Conservation (phyloP, 2,888 invertebrate genomes). For the Drosophila neoperkinsi region DNA sequence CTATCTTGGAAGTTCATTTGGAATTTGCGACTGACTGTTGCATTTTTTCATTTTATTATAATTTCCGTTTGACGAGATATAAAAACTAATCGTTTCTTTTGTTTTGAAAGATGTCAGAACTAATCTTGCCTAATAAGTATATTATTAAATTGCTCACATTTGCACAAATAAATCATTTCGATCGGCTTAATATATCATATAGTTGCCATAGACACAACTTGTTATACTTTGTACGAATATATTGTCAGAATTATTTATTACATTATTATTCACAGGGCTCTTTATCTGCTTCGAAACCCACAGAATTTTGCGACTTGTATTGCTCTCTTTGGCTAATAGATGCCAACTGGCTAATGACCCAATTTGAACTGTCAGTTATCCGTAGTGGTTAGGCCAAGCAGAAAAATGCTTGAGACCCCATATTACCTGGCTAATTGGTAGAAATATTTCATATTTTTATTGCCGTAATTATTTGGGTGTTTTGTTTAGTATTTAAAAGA, state of each 20-base stretch:
- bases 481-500: constrained; percentile 46
- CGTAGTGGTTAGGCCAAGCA: not conserved
- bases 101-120: not conserved
- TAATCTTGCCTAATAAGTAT: not conserved
- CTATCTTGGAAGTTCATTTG: not conserved
- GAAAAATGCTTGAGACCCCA: constrained; percentile 16
- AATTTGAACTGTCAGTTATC: constrained; percentile 4
- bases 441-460: constrained; percentile 65
- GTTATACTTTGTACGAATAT: not conserved
- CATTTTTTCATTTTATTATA: too few species aligned
- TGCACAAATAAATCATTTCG: not conserved
- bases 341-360: constrained; percentile 15
- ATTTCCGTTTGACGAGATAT: too few species aligned
- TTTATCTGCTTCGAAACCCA: not conserved
- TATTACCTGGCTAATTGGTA: constrained; percentile 48
- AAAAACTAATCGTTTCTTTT: too few species aligned
- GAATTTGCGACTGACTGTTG: not conserved
- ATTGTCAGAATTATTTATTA: not conserved
- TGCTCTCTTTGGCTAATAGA: not conserved
- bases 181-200: not conserved
- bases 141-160: not conserved
- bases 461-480: constrained; percentile 23
- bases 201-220: not conserved
- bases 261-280: not conserved
- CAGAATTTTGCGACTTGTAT: not conserved